Percentiles rank a stretch among this genome's conserved stretches.
Evolutionary conservation across 2,113 vertebrate species (phyloP).

Genomic region (Paedocypris sp.): DNA sequence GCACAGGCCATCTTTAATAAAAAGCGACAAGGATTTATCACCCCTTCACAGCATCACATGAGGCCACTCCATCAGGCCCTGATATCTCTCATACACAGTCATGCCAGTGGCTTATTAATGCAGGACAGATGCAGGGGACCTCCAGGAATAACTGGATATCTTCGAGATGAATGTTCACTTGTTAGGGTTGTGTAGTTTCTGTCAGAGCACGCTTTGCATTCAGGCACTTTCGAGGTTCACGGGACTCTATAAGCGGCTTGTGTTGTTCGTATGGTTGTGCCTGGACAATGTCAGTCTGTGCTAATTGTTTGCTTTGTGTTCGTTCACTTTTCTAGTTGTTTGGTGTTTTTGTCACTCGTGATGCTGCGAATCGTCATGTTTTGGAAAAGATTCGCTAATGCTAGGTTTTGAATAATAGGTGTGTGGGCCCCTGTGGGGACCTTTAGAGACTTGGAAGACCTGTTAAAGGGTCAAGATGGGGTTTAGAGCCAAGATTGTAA

Average conservation of each 20-base stretch:
- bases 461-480: too few relatives aligned
- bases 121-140: slow-evolving; percentile 42
- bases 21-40: slow-evolving; percentile 63
- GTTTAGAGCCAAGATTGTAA: too few relatives aligned
- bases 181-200: slow-evolving; percentile 24
- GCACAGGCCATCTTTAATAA: slow-evolving; percentile 58
- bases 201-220: neutral
- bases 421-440: too few relatives aligned
- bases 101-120: slow-evolving; percentile 53
- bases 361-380: too few relatives aligned
- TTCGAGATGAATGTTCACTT: slow-evolving; percentile 46
- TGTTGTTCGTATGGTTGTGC: too few relatives aligned
- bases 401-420: too few relatives aligned
- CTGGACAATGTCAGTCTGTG: too few relatives aligned
- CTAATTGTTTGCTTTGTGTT: too few relatives aligned
- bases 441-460: too few relatives aligned
- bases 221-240: neutral
- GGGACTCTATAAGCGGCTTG: neutral
- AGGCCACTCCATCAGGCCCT: slow-evolving; percentile 53
- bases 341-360: too few relatives aligned
- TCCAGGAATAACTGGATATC: slow-evolving; percentile 39
- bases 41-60: slow-evolving; percentile 51
- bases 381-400: too few relatives aligned
- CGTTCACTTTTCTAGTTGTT: too few relatives aligned
- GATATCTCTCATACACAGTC: slow-evolving; percentile 41